phyloP scores from a whole-genome alignment of 2,888 invertebrate genomes.

The Cataglyphis altisquamis region DNA sequence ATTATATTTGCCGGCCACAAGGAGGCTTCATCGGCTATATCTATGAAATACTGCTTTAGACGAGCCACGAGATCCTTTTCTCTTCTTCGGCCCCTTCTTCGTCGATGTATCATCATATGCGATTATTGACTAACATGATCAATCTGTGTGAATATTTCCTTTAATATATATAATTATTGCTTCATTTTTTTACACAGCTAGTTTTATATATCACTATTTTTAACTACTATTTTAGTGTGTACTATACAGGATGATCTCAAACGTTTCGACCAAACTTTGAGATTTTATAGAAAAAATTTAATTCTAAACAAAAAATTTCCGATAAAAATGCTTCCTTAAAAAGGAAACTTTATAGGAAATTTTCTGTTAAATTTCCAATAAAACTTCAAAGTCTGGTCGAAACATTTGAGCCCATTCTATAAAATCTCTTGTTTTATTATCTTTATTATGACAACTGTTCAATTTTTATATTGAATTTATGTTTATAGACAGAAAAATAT shows the following conservation, averaged over 20 bases:
- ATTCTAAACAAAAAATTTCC: no score
- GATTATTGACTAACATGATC: constrained; percentile 5
- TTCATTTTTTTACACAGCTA: not conserved
- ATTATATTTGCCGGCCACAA: constrained; percentile 86
- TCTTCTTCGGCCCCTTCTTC: constrained; percentile 28
- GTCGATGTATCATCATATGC: constrained; percentile 34
- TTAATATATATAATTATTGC: not conserved
- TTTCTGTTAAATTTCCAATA: no score
- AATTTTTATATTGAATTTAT: not conserved
- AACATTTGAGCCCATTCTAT: no score
- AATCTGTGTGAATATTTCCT: not conserved
- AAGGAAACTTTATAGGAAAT: no score
- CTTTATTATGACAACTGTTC: not conserved
- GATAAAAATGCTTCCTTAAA: no score
- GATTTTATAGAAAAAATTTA: no score
- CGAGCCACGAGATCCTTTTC: constrained; percentile 74
- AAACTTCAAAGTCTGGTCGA: no score
- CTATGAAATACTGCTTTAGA: constrained; percentile 80
- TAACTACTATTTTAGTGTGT: not conserved
- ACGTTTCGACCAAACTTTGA: no score
- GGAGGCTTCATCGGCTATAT: constrained; percentile 85
- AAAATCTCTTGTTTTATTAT: not conserved
- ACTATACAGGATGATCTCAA: no score
- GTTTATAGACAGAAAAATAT: not conserved
- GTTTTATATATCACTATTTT: not conserved